phyloP scores from a whole-genome alignment of 1,140 invertebrate species.

The Hycleus phaleratus region DNA sequence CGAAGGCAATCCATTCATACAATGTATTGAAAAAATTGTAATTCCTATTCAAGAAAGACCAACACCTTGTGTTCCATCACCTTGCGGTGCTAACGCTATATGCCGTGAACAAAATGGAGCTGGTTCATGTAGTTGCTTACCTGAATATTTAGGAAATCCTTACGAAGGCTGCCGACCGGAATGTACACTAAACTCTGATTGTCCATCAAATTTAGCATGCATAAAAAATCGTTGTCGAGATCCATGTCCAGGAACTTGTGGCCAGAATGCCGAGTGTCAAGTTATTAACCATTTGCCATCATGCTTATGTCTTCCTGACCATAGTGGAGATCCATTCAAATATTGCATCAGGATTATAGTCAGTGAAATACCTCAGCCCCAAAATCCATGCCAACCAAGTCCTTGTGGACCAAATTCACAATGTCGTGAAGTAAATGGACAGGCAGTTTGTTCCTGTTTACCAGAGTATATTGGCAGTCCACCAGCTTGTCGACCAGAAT shows the following conservation, averaged over 20 bases:
- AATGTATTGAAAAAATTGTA: slow-evolving; percentile 41
- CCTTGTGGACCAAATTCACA: slow-evolving; percentile 56
- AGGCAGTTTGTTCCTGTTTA: slow-evolving; percentile 62
- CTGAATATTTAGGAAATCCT: slow-evolving; percentile 64
- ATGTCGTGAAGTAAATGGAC: slow-evolving; percentile 53
- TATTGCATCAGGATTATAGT: slow-evolving; percentile 45
- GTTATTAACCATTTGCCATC: slow-evolving; percentile 53
- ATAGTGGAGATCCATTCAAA: slow-evolving; percentile 56
- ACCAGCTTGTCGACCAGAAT: slow-evolving; percentile 49
- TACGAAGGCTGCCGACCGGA: slow-evolving; percentile 64
- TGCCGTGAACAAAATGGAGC: slow-evolving; percentile 55
- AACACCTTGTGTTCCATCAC: slow-evolving; percentile 53
- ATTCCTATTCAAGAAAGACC: slow-evolving; percentile 32
- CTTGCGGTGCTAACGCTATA: slow-evolving; percentile 61
- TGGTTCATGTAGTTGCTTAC: slow-evolving; percentile 59
- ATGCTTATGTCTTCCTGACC: slow-evolving; percentile 51
- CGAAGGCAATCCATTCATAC: slow-evolving; percentile 54
- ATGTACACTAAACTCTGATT: slow-evolving; percentile 58
- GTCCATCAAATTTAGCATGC: slow-evolving; percentile 53
- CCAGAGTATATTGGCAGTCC: slow-evolving; percentile 51
- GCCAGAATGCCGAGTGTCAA: slow-evolving; percentile 54
- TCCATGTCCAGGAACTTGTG: slow-evolving; percentile 62
- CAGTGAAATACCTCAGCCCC: slow-evolving; percentile 46
- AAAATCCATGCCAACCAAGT: slow-evolving; percentile 47
- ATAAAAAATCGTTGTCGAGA: slow-evolving; percentile 56